Base-by-base conservation (phyloP, 1,140 invertebrate species). In the Drosophila littoralis region DNA sequence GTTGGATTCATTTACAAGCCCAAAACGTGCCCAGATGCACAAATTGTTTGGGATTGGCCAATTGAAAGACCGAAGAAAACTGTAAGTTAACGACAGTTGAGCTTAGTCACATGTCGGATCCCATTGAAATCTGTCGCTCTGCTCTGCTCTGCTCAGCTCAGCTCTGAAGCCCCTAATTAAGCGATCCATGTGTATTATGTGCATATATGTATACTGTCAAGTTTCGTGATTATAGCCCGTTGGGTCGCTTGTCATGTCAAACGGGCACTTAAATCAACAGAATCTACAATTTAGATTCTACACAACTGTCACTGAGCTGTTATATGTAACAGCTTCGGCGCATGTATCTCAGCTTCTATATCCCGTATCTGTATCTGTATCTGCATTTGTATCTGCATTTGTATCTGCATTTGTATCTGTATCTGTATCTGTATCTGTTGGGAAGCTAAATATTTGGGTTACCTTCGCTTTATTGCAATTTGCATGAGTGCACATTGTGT, bases 391-490 rank as follows among this genome's bases (percentile, higher is more conserved):
- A 36, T 7, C 35, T 51, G 35, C 38, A 67, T 46, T 51, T 36
- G 15, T 38, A 57, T 12, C 54, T 65, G 59, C 28, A 60, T 77
- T 15, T 43, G 69, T 38, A 74, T 77, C 54, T 69, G 48, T 28
- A 22, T 46, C 36, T 58, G 8, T 36, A 22, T 12, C 6, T 48
- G 45, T 48, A 28, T 28, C 15, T 28, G 8, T 28, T 65, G 66
- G 59, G 42, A 55, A n/a, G 50, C 28, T 40, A 61, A 50, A 46
- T 79, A 84, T 76, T 79, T 76, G 80, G 80, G 76, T 72, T 84
- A 72, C 58, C 50, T 60, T 35, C 40, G 35, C 58, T 68, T 80
- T 64, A 70, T 79, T 75, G 80, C 75, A 79, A 80, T 83, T 79
- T 82, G 63, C 74, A 81, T 77, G 4, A 42, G 32, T 67, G n/a